Evolutionary conservation across 1,140 invertebrate genomes (phyloP), one percentile per base, ranked within the genome.

Genomic region (Listronotus oregonensis): DNA sequence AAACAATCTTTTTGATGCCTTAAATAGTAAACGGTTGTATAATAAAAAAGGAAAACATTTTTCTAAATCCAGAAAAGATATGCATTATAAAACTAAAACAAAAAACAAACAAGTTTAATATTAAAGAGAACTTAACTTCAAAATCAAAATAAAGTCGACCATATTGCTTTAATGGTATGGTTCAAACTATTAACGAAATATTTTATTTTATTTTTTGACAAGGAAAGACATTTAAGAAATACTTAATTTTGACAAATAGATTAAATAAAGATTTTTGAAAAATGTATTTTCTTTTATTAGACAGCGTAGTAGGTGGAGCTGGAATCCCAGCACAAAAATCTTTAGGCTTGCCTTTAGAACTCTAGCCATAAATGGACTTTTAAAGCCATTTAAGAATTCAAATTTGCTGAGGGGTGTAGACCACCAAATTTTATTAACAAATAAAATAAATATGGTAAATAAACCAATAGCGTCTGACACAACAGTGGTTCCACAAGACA

Each of bases 401-500:
- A 72, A 73, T n/a, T 54, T 70, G 21, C 21, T 1, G 5, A 27
- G 21, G 72, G 68, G 71, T 68, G 51, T 66, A 34, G 44, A 69
- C 17, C 70, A 75, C 66, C 69, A 73, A 71, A 56, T 68, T 60
- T 62, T 57, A 55, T 62, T 27, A 65, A 56, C 17, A n/a, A n/a
- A n/a, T 50, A 49, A 60, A 68, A 61, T 31, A 64, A 37, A 42
- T 32, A 40, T 27, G 5, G 1, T 5, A 27, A 27, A 27, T 27
- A 5, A 27, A 27, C 21, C 1, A 1, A 27, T 27, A 27, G 21
- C 5, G 5, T 5, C 21, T 1, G 5, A 27, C 21, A 27, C 5
- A 27, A 27, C 5, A 27, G 21, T 3, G 21, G 2, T 27, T 27
- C 21, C 21, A 27, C 21, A 27, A 5, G 21, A 27, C 5, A 27